These are phyloP conservation scores for Griposia aprilina DNA, from an alignment of 2,888 invertebrate species.

Conservation along the genomic window DNA sequence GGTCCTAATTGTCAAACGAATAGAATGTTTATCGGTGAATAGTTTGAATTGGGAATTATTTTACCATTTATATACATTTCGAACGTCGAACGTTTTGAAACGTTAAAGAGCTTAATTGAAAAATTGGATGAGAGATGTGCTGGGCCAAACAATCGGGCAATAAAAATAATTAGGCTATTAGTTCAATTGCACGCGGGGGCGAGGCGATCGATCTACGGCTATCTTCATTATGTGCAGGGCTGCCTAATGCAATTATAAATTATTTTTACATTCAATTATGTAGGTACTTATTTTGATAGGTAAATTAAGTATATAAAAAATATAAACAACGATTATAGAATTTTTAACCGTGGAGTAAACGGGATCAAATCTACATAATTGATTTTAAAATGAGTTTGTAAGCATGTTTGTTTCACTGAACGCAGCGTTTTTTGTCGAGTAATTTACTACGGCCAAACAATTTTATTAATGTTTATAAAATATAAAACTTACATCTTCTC, in stretches of 20 bases:
- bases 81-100: slow-evolving; percentile 26
- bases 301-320: not conserved
- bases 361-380: not conserved
- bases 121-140: slow-evolving; percentile 80
- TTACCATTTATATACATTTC: slow-evolving; percentile 45
- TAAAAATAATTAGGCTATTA: slow-evolving; percentile 90
- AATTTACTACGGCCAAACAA: not conserved
- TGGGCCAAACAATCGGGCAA: slow-evolving; percentile 86
- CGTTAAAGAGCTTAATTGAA: slow-evolving; percentile 75
- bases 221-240: slow-evolving; percentile 76
- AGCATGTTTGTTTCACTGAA: not conserved
- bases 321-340: not conserved
- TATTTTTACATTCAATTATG: not conserved
- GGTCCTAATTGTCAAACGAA: slow-evolving; percentile 48
- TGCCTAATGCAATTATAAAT: slow-evolving; percentile 48
- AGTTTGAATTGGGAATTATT: slow-evolving; percentile 40
- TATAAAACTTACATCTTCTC: not conserved
- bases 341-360: not conserved
- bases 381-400: not conserved
- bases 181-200: slow-evolving; percentile 82
- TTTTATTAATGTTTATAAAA: not conserved
- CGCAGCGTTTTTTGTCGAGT: not conserved
- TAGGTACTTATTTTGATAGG: not conserved
- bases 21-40: slow-evolving; percentile 47
- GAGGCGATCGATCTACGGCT: slow-evolving; percentile 78